These are phyloP conservation scores for Oegoconia quadripuncta DNA, from an alignment of 2,888 invertebrate genomes.

Conservation along the genomic window DNA sequence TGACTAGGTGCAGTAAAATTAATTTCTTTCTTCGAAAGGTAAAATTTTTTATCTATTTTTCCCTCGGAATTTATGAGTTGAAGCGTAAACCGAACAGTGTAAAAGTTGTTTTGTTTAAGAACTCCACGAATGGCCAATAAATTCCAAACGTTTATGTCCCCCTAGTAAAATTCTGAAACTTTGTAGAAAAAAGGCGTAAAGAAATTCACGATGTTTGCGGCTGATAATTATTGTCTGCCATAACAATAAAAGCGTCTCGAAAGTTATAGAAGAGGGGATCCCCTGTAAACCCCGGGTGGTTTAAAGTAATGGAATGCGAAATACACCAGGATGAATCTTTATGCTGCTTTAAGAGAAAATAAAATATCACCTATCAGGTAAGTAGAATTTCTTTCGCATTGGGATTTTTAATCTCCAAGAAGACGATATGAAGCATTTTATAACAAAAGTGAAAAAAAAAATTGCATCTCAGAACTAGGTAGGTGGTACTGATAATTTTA, in stretches of 20 bases:
- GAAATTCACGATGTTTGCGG: neutral
- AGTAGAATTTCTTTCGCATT: too few species aligned
- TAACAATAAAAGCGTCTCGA: neutral
- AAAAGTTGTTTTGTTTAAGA: slow-evolving; percentile 32
- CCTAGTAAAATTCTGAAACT: slow-evolving; percentile 8
- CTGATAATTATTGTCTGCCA: too few species aligned
- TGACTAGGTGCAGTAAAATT: slow-evolving; percentile 21
- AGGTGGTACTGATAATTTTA: too few species aligned
- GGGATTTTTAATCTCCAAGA: too few species aligned
- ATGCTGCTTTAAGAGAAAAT: too few species aligned
- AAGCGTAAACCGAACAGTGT: slow-evolving; percentile 26
- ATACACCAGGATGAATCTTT: too few species aligned
- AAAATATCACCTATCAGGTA: too few species aligned
- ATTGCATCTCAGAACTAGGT: too few species aligned
- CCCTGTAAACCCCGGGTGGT: too few species aligned
- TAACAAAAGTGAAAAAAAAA: too few species aligned
- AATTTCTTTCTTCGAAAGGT: slow-evolving; percentile 20
- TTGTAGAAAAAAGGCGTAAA: slow-evolving; percentile 2
- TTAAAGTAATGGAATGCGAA: too few species aligned
- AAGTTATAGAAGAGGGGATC: slow-evolving; percentile 3
- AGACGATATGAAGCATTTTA: too few species aligned
- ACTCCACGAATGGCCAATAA: slow-evolving; percentile 33
- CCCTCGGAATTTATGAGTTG: slow-evolving; percentile 28
- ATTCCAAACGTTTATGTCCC: slow-evolving; percentile 23
- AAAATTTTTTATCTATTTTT: slow-evolving; percentile 26